Conservation (phyloP, 2,113 vertebrate genomes). For the Hippocampus guttulatus region DNA sequence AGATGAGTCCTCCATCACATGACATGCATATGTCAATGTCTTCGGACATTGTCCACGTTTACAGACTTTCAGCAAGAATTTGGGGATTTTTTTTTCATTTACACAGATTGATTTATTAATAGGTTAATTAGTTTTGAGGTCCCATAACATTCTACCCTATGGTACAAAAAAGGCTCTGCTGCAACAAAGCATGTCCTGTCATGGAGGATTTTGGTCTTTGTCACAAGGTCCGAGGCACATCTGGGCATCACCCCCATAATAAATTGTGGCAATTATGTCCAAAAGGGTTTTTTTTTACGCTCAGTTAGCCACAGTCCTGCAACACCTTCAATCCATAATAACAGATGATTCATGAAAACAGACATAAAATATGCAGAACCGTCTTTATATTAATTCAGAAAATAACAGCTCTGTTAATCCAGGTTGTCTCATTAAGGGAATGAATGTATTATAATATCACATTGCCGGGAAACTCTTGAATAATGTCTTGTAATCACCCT, state of each 20-base stretch:
- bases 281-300: not conserved
- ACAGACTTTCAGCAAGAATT: not conserved
- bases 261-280: conserved; percentile 10
- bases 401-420: conserved; percentile 9
- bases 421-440: conserved; percentile 7
- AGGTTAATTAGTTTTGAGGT: not conserved
- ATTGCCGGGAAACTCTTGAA: conserved; percentile 16
- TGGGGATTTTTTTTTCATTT: not conserved
- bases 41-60: no score
- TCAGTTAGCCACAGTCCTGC: not conserved
- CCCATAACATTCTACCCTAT: not conserved
- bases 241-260: conserved; percentile 10
- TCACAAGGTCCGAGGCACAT: not conserved
- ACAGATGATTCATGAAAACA: conserved; percentile 24
- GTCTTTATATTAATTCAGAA: conserved; percentile 15
- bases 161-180: not conserved
- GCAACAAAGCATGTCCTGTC: not conserved
- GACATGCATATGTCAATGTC: conserved; percentile 2
- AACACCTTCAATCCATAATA: conserved; percentile 21
- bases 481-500: conserved; percentile 31
- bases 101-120: not conserved
- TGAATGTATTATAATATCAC: conserved; percentile 1
- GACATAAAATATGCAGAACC: conserved; percentile 14
- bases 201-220: not conserved
- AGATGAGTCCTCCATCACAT: conserved; percentile 6